Evolutionary conservation across 2,797 vertebrate species (phyloP).

Genomic region (Eidolon dupreanum): DNA sequence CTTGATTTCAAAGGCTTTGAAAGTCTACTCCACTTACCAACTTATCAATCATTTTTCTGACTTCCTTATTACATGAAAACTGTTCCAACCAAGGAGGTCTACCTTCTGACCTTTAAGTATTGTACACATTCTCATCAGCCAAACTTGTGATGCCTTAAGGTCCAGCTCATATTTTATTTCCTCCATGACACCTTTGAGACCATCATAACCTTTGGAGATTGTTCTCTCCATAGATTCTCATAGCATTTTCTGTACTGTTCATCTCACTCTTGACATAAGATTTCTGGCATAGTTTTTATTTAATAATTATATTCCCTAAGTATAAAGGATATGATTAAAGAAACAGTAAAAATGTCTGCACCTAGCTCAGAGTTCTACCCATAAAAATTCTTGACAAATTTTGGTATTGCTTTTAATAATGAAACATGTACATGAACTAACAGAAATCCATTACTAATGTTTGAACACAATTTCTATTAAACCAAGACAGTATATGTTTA

Average conservation of each 20-base stretch:
- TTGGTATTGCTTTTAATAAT: neutral
- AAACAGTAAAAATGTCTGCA: neutral
- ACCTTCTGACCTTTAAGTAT: neutral
- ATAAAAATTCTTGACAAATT: neutral
- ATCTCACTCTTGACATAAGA: neutral
- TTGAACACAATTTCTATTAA: neutral
- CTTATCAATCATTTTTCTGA: neutral
- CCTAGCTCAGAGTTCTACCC: neutral
- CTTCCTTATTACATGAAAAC: neutral
- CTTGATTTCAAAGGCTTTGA: neutral
- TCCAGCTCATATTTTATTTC: conserved; percentile 5
- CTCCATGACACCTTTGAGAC: neutral
- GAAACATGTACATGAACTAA: neutral
- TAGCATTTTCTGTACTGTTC: neutral
- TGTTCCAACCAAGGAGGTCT: neutral
- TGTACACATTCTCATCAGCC: neutral
- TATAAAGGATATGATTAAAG: neutral
- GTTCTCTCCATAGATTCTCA: neutral
- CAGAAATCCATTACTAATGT: neutral
- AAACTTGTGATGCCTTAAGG: neutral
- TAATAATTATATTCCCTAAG: neutral
- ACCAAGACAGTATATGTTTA: neutral
- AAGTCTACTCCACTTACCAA: neutral
- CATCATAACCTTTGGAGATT: neutral
- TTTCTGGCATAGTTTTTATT: neutral